These are phyloP conservation scores for Pycnonotus jocosus DNA, from an alignment of 2,113 vertebrate species.

Conservation along the genomic window DNA sequence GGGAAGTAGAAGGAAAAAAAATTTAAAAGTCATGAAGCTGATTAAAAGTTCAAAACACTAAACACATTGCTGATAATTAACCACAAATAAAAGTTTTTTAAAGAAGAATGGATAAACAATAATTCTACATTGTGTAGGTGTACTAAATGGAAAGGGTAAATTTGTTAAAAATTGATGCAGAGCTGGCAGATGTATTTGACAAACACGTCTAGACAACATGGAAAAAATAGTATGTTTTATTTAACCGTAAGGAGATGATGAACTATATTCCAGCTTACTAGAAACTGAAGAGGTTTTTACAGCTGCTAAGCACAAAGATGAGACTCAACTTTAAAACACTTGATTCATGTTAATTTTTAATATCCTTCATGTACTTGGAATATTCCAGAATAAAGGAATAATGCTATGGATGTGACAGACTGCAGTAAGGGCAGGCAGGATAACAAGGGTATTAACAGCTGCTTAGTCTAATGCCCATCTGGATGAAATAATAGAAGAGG, in stretches of 20 bases:
- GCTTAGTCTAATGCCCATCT: not conserved
- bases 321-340: not conserved
- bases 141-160: not conserved
- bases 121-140: not conserved
- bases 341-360: not conserved
- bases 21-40: not conserved
- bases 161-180: not conserved
- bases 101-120: not conserved
- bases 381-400: not conserved
- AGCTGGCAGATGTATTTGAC: not conserved
- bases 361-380: not conserved
- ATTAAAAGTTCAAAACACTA: not conserved
- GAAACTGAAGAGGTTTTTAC: not conserved
- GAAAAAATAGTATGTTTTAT: not conserved
- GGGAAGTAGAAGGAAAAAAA: not conserved
- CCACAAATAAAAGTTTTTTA: not conserved
- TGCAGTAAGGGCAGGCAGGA: not conserved
- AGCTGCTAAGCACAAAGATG: not conserved
- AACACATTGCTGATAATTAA: not conserved
- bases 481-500: not conserved
- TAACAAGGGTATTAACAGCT: not conserved
- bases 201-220: not conserved
- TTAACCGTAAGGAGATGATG: not conserved
- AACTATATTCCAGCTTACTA: not conserved
- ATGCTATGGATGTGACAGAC: not conserved